Evolutionary conservation across 2,888 invertebrate genomes (phyloP).

Genomic region (Nomada fucata): DNA sequence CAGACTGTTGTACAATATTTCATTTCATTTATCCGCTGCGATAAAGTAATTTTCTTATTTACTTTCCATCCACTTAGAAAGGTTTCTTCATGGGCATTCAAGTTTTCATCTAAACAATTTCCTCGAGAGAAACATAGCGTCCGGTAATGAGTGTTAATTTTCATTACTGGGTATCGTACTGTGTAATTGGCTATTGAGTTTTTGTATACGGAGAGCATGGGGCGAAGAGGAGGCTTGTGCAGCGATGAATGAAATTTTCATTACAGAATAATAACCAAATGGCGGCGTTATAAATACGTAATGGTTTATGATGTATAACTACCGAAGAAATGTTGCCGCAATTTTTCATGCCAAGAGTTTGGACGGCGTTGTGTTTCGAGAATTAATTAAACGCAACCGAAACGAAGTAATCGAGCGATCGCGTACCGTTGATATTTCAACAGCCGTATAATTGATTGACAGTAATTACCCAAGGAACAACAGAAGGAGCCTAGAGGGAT

Average conservation of each 20-base stretch:
- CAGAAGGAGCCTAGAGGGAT: background rate
- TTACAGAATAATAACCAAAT: background rate
- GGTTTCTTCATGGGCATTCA: no score
- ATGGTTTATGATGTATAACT: background rate
- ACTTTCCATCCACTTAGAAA: no score
- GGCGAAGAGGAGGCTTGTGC: background rate
- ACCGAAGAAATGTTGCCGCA: background rate
- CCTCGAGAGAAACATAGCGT: background rate
- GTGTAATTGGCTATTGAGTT: background rate
- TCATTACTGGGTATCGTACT: background rate
- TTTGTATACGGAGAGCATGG: background rate
- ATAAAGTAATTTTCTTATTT: no score
- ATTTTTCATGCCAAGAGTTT: background rate
- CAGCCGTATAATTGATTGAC: background rate
- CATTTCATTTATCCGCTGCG: no score
- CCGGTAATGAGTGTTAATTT: background rate
- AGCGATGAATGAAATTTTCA: background rate
- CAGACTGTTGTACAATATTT: no score
- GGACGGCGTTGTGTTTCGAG: background rate
- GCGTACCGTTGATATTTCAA: background rate
- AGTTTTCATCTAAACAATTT: no score
- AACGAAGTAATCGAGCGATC: background rate
- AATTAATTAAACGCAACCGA: constrained; percentile 9
- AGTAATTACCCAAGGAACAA: background rate
- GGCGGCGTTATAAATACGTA: background rate